phyloP scores from a whole-genome alignment of 1,140 invertebrate genomes.

The Acromyrmex charruanus region DNA sequence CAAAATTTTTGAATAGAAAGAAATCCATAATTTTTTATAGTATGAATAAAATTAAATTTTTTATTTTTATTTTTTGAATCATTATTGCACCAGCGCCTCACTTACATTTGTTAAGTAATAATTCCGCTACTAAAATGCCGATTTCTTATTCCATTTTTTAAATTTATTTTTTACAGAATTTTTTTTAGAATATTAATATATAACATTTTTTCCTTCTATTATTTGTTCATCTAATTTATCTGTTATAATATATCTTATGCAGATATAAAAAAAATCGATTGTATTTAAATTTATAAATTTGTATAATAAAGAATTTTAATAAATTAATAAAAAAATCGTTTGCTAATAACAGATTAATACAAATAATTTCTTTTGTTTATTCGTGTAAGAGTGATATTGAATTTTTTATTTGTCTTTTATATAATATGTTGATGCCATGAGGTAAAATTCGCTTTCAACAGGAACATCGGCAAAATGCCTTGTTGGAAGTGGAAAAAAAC shows the following conservation, averaged over 20 bases:
- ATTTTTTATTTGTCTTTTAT: constrained; percentile 15
- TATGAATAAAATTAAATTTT: neutral
- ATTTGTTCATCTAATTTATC: constrained; percentile 53
- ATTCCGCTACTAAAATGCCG: neutral
- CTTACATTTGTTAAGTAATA: neutral
- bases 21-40: neutral
- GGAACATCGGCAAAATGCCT: constrained; percentile 86
- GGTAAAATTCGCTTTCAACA: constrained; percentile 74
- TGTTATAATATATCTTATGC: neutral
- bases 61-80: neutral
- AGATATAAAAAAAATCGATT: neutral
- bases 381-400: neutral
- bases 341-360: neutral
- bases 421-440: neutral
- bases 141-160: neutral
- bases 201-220: constrained; percentile 47
- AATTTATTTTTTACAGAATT: neutral
- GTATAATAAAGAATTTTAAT: constrained; percentile 6
- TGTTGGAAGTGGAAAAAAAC: constrained; percentile 87
- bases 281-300: neutral
- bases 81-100: neutral
- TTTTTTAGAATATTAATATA: neutral
- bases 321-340: neutral
- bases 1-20: neutral
- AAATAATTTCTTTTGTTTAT: neutral